Percentiles rank a stretch among this genome's conserved stretches.
Conservation (phyloP, 2,113 vertebrate genomes). For the Hemicordylus capensis region DNA sequence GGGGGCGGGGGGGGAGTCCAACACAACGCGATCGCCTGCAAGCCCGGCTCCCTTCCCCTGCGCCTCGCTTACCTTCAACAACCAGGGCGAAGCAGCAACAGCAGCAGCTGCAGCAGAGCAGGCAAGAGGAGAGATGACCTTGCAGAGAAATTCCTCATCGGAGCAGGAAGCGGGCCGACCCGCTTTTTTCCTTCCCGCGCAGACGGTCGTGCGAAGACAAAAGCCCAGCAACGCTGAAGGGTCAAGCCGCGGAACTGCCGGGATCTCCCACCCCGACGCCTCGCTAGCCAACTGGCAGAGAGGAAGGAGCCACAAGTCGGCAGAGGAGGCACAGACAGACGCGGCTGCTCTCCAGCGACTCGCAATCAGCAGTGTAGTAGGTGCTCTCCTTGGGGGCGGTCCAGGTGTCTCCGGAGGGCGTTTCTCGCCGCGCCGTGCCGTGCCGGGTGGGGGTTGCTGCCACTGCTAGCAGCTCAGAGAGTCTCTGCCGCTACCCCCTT, state of each 20-base stretch:
- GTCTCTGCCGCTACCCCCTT: background rate
- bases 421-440: background rate
- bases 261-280: background rate
- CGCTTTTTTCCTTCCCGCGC: background rate
- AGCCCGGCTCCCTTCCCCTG: conserved; percentile 35
- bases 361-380: background rate
- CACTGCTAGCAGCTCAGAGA: background rate
- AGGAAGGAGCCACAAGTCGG: background rate
- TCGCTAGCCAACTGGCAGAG: background rate
- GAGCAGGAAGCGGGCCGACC: conserved; percentile 29
- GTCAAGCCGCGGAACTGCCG: background rate
- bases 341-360: background rate
- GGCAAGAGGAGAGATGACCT: conserved; percentile 69
- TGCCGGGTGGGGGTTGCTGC: background rate
- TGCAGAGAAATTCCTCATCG: conserved; percentile 66
- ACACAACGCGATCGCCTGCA: background rate
- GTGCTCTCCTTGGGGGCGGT: background rate
- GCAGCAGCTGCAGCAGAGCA: conserved; percentile 5
- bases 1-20: too few relatives aligned
- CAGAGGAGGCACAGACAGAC: background rate
- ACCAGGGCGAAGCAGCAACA: background rate
- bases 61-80: background rate
- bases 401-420: conserved; percentile 3
- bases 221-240: too few relatives aligned
- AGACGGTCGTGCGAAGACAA: background rate